phyloP scores from a whole-genome alignment of 1,140 invertebrate genomes.

The Aphelinus certus region DNA sequence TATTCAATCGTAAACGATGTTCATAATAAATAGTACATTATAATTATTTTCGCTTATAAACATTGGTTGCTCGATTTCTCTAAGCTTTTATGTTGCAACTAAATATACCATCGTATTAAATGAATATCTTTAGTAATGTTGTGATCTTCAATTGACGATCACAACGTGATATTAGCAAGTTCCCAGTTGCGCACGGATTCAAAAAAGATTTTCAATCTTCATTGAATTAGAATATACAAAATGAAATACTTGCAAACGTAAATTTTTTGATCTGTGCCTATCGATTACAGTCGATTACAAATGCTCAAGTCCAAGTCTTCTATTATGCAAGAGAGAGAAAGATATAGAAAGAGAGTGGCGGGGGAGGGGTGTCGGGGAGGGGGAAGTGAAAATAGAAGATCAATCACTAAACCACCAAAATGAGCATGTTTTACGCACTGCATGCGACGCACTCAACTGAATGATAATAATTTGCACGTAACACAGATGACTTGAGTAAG shows the following conservation, averaged over 20 bases:
- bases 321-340: background rate
- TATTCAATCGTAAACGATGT: constrained; percentile 44
- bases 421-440: background rate
- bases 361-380: no score
- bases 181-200: background rate
- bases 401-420: background rate
- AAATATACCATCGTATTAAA: background rate
- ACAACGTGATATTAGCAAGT: constrained; percentile 7
- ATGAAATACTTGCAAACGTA: background rate
- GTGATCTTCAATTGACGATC: background rate
- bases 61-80: constrained; percentile 44
- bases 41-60: constrained; percentile 52
- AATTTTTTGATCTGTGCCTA: background rate
- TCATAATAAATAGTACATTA: constrained; percentile 60
- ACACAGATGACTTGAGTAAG: constrained; percentile 45
- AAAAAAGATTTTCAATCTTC: background rate
- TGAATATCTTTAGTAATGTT: constrained; percentile 9
- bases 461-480: constrained; percentile 7
- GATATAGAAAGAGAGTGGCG: constrained; percentile 3
- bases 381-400: no score
- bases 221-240: background rate
- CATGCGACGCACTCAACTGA: constrained; percentile 22
- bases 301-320: constrained; percentile 1
- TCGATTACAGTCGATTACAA: constrained; percentile 1
- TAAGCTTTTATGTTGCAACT: background rate